These are phyloP conservation scores for Peromyscus californicus DNA, from an alignment of 2,113 vertebrate genomes.

Conservation along the genomic window DNA sequence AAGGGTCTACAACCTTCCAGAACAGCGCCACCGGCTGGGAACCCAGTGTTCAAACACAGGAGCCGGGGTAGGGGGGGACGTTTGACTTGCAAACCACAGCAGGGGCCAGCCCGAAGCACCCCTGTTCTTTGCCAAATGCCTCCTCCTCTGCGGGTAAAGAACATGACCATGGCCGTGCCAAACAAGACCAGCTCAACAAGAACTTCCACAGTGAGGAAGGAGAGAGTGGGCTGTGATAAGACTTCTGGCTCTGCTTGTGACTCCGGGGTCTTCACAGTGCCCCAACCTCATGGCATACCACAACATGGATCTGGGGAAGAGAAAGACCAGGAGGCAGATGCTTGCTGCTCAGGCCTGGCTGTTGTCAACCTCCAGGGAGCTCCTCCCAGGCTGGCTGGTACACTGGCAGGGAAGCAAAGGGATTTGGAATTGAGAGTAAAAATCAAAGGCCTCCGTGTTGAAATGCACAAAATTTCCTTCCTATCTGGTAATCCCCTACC, in stretches of 20 bases:
- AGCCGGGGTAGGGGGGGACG: not conserved
- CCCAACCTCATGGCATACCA: fast-evolving
- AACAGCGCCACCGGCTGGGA: not conserved
- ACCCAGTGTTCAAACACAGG: not conserved
- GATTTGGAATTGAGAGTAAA: not conserved
- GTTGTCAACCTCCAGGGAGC: fast-evolving
- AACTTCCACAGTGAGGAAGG: not conserved
- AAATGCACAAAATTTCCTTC: not conserved
- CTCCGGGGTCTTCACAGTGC: not conserved
- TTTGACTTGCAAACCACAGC: not conserved
- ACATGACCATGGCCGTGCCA: fast-evolving
- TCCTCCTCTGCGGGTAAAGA: not conserved
- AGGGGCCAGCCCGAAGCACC: not conserved
- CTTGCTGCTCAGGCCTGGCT: not conserved
- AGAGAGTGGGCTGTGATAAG: fast-evolving
- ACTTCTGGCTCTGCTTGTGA: not conserved
- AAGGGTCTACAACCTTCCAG: not conserved
- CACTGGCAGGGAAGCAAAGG: not conserved
- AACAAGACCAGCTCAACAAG: not conserved
- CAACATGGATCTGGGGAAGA: fast-evolving
- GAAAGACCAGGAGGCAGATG: not conserved
- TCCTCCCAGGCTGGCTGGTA: fast-evolving
- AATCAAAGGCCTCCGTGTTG: fast-evolving
- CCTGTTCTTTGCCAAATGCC: not conserved
- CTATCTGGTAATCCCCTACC: not conserved